Base-by-base conservation (phyloP, 2,888 invertebrate species). In the Cylindroiulus punctatus region DNA sequence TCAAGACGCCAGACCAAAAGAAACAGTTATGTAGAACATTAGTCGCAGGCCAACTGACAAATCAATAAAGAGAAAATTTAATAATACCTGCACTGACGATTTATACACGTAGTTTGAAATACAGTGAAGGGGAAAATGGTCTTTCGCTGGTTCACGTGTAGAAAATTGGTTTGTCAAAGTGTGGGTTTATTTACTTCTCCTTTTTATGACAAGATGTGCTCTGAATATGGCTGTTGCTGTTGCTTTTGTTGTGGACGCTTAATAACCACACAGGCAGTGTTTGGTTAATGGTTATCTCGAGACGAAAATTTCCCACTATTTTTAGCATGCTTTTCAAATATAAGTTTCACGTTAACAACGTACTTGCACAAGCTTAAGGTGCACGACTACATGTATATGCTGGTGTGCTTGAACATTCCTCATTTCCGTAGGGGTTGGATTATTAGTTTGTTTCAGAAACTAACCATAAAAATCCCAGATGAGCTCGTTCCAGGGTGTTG, bases 11-110 rank as follows among this genome's bases (percentile, higher is more conserved):
- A 26, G 65, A 65, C 65, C 65, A 65, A 26, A 65, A 65, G 26
- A 65, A 65, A 26, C 65, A 26, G 65, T 65, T 65, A 65, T 65
- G 65, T 12, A 65, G 26, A 65, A n/a, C 26, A 26, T 65, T 65
- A n/a, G 65, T 65, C 12, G 26, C 26, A 26, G 65, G 10, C 65
- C 65, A 26, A 65, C 65, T 65, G 12, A 65, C 65, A 26, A 65
- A 26, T 26, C 65, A 65, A 65, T 65, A 65, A 65, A 26, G 26
- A 26, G 65, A 26, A 26, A 65, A 65, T 65, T 65, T 65, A 65
- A 65, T 65, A 65, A 65, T 14, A 65, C 65, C 65, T 65, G 65
- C 12, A 65, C 26, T 26, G 12, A 65, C 26, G 26, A 65, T 65
- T 65, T 65, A 65, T 65, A n/a, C n/a, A n/a, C n/a, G n/a, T n/a